phyloP scores from a whole-genome alignment of 2,797 vertebrate species.

The Erethizon dorsatum region DNA sequence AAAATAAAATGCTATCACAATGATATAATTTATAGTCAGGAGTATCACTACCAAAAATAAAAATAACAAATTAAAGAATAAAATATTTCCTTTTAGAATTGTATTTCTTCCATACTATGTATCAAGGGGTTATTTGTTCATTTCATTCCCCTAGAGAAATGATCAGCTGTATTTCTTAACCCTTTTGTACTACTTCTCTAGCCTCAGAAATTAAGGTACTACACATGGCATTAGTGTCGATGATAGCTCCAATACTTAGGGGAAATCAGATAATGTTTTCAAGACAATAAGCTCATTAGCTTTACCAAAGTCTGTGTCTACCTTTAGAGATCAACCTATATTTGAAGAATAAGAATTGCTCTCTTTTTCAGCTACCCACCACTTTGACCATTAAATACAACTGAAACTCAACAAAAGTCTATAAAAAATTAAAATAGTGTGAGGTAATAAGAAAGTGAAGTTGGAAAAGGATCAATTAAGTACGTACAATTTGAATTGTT shows the following conservation, averaged over 20 bases:
- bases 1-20: neutral
- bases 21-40: neutral
- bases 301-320: neutral
- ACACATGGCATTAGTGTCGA: neutral
- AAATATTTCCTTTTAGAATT: neutral
- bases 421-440: neutral
- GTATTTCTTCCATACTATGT: neutral
- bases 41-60: neutral
- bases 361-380: neutral
- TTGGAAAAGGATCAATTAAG: neutral
- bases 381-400: neutral
- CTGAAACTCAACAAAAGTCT: neutral
- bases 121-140: neutral
- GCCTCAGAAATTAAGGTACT: neutral
- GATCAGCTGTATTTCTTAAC: neutral
- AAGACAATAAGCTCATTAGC: neutral
- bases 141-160: neutral
- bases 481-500: neutral
- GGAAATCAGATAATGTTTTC: neutral
- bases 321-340: neutral
- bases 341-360: neutral
- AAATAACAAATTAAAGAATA: neutral
- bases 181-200: neutral
- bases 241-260: neutral
- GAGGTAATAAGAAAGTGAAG: neutral